Evolutionary conservation across 2,888 invertebrate species (phyloP).

Genomic region (Rhamnusium bicolor): DNA sequence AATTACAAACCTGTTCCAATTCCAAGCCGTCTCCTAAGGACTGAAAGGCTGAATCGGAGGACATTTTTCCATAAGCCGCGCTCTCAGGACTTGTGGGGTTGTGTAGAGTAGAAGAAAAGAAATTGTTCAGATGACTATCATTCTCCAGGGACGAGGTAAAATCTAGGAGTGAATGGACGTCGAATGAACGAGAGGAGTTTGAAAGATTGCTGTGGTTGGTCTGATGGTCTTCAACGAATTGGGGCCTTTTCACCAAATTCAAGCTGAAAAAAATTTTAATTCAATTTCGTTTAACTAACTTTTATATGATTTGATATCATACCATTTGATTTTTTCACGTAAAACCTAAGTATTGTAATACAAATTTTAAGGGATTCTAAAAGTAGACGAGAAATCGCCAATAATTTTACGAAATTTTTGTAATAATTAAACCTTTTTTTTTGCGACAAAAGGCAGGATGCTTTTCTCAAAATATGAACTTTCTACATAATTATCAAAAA

Average conservation of each 20-base stretch:
- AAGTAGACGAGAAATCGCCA: no score
- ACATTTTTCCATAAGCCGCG: conserved; percentile 71
- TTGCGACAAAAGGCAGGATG: no score
- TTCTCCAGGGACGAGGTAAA: conserved; percentile 61
- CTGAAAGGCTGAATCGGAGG: conserved; percentile 75
- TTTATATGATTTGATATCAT: no score
- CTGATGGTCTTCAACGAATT: conserved; percentile 49
- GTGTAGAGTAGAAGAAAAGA: conserved; percentile 58
- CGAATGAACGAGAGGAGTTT: conserved; percentile 50
- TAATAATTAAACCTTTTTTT: no score
- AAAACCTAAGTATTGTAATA: no score
- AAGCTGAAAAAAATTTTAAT: conserved; percentile 50
- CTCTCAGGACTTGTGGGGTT: conserved; percentile 75
- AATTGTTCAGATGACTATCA: conserved; percentile 59
- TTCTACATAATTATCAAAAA: no score
- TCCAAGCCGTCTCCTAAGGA: conserved; percentile 69
- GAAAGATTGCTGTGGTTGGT: conserved; percentile 46
- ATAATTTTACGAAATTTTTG: no score
- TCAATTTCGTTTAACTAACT: no score
- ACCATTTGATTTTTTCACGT: no score
- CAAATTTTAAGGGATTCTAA: no score
- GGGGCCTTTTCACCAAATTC: conserved; percentile 58
- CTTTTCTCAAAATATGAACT: no score
- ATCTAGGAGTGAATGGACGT: conserved; percentile 65
- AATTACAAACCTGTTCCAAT: conserved; percentile 62